These are phyloP conservation scores for Cladopsammia gracilis DNA, from an alignment of 64 coral and sea anemone species.

Conservation along the genomic window DNA sequence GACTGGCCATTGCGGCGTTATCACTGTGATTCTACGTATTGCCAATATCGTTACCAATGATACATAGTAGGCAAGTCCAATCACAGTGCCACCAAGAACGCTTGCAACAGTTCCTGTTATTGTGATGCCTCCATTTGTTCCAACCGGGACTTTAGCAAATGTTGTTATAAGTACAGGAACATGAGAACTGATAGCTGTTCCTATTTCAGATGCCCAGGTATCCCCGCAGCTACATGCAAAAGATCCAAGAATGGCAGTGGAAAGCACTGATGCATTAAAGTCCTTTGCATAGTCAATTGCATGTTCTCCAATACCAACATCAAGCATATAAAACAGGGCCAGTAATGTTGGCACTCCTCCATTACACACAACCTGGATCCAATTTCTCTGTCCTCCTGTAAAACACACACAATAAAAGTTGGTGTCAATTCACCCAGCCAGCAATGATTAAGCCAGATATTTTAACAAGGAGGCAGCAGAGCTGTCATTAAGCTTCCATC, in stretches of 20 bases:
- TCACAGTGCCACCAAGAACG: constrained; percentile 78
- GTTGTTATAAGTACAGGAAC: constrained; percentile 93
- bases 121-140: constrained; percentile 97
- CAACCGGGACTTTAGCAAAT: constrained; percentile 85
- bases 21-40: constrained; percentile 9
- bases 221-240: constrained; percentile 97
- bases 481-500: too few species aligned
- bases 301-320: constrained; percentile 91
- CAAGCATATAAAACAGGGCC: constrained; percentile 81
- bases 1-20: constrained; percentile 94
- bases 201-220: constrained; percentile 99
- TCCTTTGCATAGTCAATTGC: constrained; percentile 92
- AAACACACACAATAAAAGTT: background rate
- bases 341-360: constrained; percentile 86
- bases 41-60: constrained; percentile 55
- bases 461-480: too few species aligned
- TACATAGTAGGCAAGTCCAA: constrained; percentile 87
- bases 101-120: constrained; percentile 88
- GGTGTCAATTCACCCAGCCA: too few species aligned
- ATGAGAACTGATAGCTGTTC: constrained; percentile 78
- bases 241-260: constrained; percentile 85
- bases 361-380: constrained; percentile 99
- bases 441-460: too few species aligned
- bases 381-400: constrained; percentile 96
- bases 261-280: constrained; percentile 90